Conservation (phyloP, 1,140 invertebrate species). For the Diploscapter pachys region DNA sequence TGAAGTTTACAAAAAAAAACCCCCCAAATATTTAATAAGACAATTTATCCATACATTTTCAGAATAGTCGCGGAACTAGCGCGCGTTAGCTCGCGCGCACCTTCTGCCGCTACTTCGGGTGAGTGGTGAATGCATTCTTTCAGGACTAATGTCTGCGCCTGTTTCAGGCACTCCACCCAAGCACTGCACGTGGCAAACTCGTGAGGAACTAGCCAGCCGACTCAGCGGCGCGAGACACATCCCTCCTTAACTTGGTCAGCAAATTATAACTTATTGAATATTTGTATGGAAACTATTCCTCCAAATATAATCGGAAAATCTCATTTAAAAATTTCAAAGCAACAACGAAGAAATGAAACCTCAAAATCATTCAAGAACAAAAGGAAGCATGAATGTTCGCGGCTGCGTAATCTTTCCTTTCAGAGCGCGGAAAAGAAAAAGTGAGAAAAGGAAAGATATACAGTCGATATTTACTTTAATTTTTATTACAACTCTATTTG, state of each 20-base stretch:
- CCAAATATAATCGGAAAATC: too few species aligned
- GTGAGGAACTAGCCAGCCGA: constrained; percentile 19
- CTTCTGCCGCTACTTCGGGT: not conserved
- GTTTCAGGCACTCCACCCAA: constrained; percentile 4
- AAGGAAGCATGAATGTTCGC: not conserved
- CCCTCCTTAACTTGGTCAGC: constrained; percentile 16
- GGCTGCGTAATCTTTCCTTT: not conserved
- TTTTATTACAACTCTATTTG: not conserved
- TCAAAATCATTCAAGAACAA: not conserved
- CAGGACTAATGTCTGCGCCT: too few species aligned
- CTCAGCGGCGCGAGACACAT: constrained; percentile 22
- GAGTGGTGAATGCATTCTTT: too few species aligned
- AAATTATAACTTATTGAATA: not conserved
- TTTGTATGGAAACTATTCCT: not conserved
- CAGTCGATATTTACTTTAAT: not conserved
- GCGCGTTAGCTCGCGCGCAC: constrained; percentile 10
- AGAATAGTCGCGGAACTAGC: constrained; percentile 2
- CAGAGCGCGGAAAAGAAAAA: not conserved
- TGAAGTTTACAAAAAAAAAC: too few species aligned
- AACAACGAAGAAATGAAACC: too few species aligned
- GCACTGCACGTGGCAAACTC: constrained; percentile 19
- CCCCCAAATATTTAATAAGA: too few species aligned
- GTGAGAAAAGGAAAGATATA: not conserved
- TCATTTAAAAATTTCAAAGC: too few species aligned
- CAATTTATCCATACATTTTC: not conserved